Evolutionary conservation across 2,888 invertebrate genomes (phyloP), one percentile per base, ranked within the genome.

Genomic region (Bellardia pandia): DNA sequence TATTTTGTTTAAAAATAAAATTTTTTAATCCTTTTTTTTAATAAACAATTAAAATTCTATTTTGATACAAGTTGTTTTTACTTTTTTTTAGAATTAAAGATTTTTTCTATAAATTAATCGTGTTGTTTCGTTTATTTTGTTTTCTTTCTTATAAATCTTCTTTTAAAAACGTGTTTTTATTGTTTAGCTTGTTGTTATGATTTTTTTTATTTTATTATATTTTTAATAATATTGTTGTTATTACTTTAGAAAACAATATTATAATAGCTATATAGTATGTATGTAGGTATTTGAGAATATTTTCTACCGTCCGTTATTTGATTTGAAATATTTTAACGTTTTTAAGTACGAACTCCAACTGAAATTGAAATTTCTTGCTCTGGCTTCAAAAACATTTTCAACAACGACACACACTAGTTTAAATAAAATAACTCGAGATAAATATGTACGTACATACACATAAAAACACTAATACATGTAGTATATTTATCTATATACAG

Each of bases 261-360:
- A 23, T 23, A 23, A 23, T 23, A 23, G 23, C 23, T 23, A 0
- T 56, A 23, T 72, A 14, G 51, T 66, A n/a, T 74, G 14, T 48
- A 66, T 13, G 56, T 37, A 30, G 30, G 33, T 64, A 30, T 42
- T 45, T 45, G 8, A 37, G 30, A 48, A 5, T 58, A 30, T 56
- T 71, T 71, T 77, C 58, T 37, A 58, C 77, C 83, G 77, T 83
- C 83, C 86, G 86, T 83, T 86, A 68, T 74, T 71, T 62, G 13
- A 71, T 81, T 85, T 77, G 56, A 76, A 84, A 81, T 87, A 85
- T 87, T 85, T 87, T 75, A 78, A 87, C 87, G 87, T 87, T 87
- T 81, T 87, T 85, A 87, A 87, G 87, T 87, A 81, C 85, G 78
- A 87, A 87, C 87, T 87, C 78, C 87, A 87, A 87, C 87, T 87